Evolutionary conservation across 2,113 vertebrate genomes (phyloP).

Genomic region (Zosterops hypoxanthus): DNA sequence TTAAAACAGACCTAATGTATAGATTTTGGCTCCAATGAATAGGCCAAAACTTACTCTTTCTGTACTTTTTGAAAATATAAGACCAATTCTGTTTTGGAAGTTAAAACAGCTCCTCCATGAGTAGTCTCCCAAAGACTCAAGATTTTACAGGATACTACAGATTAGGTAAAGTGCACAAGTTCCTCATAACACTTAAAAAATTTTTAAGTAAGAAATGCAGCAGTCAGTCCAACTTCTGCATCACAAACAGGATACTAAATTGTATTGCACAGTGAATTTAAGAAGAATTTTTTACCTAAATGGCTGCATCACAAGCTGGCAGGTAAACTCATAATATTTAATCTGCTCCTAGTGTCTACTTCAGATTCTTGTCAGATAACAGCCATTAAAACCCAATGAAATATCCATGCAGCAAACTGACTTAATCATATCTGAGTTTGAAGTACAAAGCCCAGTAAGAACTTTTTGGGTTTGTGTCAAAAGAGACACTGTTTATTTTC

Average conservation of each 20-base stretch:
- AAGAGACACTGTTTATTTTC: background rate
- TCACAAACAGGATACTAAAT: background rate
- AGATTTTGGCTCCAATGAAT: background rate
- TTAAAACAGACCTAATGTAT: background rate
- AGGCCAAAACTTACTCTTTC: background rate
- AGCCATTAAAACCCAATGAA: background rate
- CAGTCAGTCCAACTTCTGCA: background rate
- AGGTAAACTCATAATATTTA: background rate
- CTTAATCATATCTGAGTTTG: background rate
- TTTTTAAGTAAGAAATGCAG: background rate
- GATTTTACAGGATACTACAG: background rate
- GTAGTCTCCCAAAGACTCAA: background rate
- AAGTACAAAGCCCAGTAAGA: background rate
- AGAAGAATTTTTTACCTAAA: background rate
- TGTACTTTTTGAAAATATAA: background rate
- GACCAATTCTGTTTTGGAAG: background rate
- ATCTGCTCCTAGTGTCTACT: background rate
- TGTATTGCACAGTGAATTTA: background rate
- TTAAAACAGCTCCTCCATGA: background rate
- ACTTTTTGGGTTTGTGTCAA: background rate
- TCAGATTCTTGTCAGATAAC: background rate
- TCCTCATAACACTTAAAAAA: background rate
- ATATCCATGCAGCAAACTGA: background rate
- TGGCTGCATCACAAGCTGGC: background rate
- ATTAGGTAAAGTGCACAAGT: background rate